phyloP scores from a whole-genome alignment of 2,797 vertebrate species.

The Mormyrops attenuatus region DNA sequence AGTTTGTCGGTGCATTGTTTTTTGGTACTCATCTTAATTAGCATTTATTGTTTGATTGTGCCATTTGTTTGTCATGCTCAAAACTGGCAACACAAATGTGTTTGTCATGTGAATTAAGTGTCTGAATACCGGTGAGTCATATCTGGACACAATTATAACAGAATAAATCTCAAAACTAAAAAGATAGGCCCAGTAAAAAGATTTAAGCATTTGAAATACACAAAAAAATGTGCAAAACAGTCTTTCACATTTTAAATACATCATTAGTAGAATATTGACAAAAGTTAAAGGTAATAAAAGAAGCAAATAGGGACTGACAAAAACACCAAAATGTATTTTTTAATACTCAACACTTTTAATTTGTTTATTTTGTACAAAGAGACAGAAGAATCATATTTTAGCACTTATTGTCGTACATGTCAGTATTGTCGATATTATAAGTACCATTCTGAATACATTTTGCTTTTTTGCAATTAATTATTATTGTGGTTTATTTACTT shows the following conservation, averaged over 20 bases:
- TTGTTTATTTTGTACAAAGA: constrained; percentile 70
- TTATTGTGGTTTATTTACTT: constrained; percentile 61
- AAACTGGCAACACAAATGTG: constrained; percentile 4
- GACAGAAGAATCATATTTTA: constrained; percentile 67
- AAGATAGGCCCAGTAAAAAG: not conserved
- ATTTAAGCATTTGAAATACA: not conserved
- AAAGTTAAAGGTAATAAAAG: not conserved
- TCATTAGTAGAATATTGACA: not conserved
- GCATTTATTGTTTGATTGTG: not conserved
- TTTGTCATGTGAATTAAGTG: not conserved
- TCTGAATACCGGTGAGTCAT: not conserved
- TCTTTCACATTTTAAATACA: not conserved
- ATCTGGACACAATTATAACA: not conserved
- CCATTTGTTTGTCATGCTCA: not conserved
- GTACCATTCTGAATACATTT: constrained; percentile 59
- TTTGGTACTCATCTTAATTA: constrained; percentile 3
- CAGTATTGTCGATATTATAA: constrained; percentile 65
- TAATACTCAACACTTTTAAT: constrained; percentile 70
- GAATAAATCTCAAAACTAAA: not conserved
- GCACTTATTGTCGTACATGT: constrained; percentile 66
- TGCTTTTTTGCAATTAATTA: constrained; percentile 59
- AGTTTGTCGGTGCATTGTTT: not conserved
- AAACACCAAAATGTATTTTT: constrained; percentile 55
- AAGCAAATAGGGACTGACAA: constrained; percentile 28
- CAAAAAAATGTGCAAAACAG: not conserved